A percentile compares a stretch with the other conserved stretches of the same genome.
phyloP scores from a whole-genome alignment of 1,140 invertebrate genomes.

The Temnothorax nylanderi region DNA sequence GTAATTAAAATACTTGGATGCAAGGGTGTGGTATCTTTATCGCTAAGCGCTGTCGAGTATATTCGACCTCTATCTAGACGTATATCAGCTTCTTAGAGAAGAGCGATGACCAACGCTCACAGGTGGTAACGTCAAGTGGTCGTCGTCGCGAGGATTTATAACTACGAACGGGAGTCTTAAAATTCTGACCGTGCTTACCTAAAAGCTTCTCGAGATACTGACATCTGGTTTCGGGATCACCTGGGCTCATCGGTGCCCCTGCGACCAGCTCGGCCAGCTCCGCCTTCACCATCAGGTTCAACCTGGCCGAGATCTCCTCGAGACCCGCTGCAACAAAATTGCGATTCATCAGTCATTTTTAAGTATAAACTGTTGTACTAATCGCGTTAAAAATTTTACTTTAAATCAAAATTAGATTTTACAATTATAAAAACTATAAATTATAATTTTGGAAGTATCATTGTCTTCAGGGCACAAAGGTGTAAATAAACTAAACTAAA shows the following conservation, averaged over 20 bases:
- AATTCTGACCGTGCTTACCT: conserved; percentile 70
- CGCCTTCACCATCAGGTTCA: conserved; percentile 82
- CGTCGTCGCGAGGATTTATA: conserved; percentile 14
- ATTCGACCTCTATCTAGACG: not conserved
- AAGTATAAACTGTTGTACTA: not conserved
- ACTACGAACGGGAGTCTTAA: not conserved
- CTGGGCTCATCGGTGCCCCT: conserved; percentile 77
- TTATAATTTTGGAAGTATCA: not conserved
- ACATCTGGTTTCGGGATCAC: conserved; percentile 80
- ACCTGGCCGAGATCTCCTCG: conserved; percentile 81
- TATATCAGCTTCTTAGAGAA: not conserved
- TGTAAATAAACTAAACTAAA: not conserved
- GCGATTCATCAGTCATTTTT: not conserved
- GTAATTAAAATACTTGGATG: not conserved
- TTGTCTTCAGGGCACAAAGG: not conserved
- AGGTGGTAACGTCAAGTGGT: not conserved
- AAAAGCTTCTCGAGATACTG: conserved; percentile 81
- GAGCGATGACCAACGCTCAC: not conserved
- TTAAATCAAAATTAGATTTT: not conserved
- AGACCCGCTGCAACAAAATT: conserved; percentile 75
- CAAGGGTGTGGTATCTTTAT: not conserved
- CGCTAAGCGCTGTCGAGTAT: not conserved
- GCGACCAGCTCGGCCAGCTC: conserved; percentile 79
- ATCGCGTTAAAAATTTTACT: not conserved
- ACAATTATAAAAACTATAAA: not conserved